Conservation (phyloP, 2,797 vertebrate genomes). For the Helarctos malayanus region DNA sequence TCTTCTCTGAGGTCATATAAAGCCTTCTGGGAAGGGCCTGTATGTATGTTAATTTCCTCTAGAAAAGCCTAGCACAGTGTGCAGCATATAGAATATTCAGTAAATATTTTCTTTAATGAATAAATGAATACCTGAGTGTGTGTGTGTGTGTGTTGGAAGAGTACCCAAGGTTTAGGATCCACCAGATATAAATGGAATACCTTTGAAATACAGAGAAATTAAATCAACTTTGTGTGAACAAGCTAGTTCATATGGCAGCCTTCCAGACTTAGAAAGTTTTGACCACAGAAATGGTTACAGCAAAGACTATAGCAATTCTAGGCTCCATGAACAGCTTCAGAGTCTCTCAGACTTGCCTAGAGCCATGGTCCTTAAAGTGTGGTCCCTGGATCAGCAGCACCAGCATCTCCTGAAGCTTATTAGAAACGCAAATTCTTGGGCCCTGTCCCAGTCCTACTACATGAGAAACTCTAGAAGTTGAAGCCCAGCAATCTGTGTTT, state of each 20-base stretch:
- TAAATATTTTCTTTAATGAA: neutral
- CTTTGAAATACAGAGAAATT: neutral
- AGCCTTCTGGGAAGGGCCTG: neutral
- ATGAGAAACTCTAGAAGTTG: neutral
- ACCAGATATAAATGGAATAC: neutral
- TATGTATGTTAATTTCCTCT: neutral
- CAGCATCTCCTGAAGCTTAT: neutral
- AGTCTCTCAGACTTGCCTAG: neutral
- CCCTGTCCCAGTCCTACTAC: neutral
- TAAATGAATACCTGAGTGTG: neutral
- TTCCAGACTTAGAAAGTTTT: neutral
- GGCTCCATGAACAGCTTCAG: neutral
- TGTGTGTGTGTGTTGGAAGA: neutral
- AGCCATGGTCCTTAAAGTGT: neutral
- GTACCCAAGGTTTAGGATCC: neutral
- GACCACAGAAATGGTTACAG: neutral
- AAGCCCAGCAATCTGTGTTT: neutral
- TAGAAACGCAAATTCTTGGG: neutral
- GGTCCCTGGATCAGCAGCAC: neutral
- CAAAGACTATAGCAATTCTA: neutral
- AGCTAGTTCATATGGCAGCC: neutral
- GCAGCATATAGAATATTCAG: neutral
- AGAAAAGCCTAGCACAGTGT: neutral
- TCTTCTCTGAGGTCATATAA: neutral
- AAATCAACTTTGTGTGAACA: neutral